Base-by-base conservation (phyloP, 2,888 invertebrate genomes). In the Loripinus fragilis region DNA sequence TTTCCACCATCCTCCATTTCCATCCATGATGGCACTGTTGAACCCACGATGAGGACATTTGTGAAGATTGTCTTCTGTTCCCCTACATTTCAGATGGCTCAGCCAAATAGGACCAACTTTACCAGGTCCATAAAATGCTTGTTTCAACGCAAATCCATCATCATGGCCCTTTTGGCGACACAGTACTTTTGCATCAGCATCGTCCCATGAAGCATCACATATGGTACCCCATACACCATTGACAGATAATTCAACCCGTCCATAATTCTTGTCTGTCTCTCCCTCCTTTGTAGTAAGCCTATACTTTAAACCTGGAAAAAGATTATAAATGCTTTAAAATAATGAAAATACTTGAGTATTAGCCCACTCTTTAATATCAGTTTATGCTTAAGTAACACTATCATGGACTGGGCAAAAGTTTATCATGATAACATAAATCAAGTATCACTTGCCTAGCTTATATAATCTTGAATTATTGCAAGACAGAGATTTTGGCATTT, bases 151-250 rank as follows among this genome's bases (percentile, higher is more conserved):
- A 69, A 87, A 88, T 2, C 91, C 91, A 66, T 87, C 90, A 33
- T 81, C 76, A 79, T 73, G 20, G 33, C 87, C 87, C 67, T 88
- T 79, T 20, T 84, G 78, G 2, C 90, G 88, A 74, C 91, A 91
- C 35, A 91, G 78, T 0, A 97, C 96, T 85, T 95, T 94, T 0
- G 96, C 96, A 86, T 96, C 95, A 25, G 93, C 94, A 80, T 96
- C 92, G 23, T 95, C 96, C 91, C 97, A 97, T 85, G 95, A 95
- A 85, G 96, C 96, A 89, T 96, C 96, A 91, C 97, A 97, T 7
- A 97, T 95, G 79, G 95, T 95, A 0, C 97, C 96, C 95, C 96
- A 96, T 75, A 95, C 94, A 0, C 95, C 96, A 80, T 94, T 93
- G 95, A 96, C 95, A 93, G 95, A 95, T 3, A 97, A 95, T 94